phyloP scores from a whole-genome alignment of 2,113 vertebrate genomes.

The Syngnathus scovelli region DNA sequence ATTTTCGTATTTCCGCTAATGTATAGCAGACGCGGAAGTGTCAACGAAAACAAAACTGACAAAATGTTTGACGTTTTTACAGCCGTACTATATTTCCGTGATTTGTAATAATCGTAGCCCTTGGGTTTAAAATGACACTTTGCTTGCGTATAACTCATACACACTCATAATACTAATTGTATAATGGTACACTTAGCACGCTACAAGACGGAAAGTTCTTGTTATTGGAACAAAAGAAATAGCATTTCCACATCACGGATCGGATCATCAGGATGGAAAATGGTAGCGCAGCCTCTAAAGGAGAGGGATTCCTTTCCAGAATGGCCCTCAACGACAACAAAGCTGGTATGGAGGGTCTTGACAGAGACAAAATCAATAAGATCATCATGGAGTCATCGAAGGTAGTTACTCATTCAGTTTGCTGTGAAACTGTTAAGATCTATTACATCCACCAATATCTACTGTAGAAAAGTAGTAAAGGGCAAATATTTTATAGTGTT shows the following conservation, averaged over 20 bases:
- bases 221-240: background rate
- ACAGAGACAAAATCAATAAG: conserved; percentile 96
- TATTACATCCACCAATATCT: background rate
- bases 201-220: background rate
- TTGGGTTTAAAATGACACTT: background rate
- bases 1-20: conserved; percentile 1
- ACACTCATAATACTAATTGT: background rate
- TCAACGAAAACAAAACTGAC: conserved; percentile 28
- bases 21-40: conserved; percentile 44
- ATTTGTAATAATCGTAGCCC: background rate
- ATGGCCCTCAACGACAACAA: conserved; percentile 98
- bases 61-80: conserved; percentile 5
- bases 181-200: background rate
- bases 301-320: conserved; percentile 77
- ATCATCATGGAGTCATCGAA: conserved; percentile 95
- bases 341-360: conserved; percentile 94
- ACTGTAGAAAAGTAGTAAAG: background rate
- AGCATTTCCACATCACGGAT: background rate
- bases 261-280: conserved; percentile 47
- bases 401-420: conserved; percentile 58
- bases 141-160: background rate
- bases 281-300: conserved; percentile 27
- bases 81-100: background rate
- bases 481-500: conserved; percentile 3
- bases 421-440: background rate